A percentile compares a stretch with the other conserved stretches of the same genome.
Evolutionary conservation across 2,113 vertebrate genomes (phyloP).

Genomic region (Hippocampus guttulatus): DNA sequence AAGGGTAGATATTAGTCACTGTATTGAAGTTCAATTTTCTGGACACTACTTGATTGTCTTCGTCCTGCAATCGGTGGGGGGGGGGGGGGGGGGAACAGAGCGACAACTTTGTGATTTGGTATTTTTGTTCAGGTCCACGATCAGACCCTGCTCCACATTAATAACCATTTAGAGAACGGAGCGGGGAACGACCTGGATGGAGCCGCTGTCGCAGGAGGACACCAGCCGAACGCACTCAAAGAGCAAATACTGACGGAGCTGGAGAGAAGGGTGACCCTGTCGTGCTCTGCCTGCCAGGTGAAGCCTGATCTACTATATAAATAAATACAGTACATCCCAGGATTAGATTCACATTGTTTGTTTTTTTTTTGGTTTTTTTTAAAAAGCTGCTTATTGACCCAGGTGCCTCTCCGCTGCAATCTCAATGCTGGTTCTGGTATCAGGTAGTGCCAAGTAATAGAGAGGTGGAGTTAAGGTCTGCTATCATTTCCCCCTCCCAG

Average conservation of each 20-base stretch:
- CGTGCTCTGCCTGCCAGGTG: constrained; percentile 80
- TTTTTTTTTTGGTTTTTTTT: not conserved
- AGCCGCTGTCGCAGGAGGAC: constrained; percentile 2
- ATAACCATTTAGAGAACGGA: constrained; percentile 72
- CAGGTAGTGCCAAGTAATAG: not conserved
- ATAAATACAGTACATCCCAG: not conserved
- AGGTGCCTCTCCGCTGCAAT: not conserved
- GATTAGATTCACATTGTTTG: not conserved
- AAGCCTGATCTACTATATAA: not conserved
- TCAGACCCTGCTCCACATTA: constrained; percentile 74
- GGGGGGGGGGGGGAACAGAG: no score
- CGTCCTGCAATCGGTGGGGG: no score
- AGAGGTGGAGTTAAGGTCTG: not conserved
- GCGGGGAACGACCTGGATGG: constrained; percentile 56
- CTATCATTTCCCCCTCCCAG: not conserved
- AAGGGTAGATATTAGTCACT: not conserved
- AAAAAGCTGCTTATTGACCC: not conserved
- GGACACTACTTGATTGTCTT: not conserved
- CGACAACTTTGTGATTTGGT: not conserved
- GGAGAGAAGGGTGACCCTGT: constrained; percentile 77
- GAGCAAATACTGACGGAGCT: constrained; percentile 76
- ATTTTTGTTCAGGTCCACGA: constrained; percentile 71
- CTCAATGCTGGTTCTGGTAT: not conserved
- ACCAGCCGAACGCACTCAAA: constrained; percentile 51
- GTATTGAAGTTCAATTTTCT: not conserved